Evolutionary conservation across 2,888 invertebrate genomes (phyloP).

Genomic region (Conchocele bisecta): DNA sequence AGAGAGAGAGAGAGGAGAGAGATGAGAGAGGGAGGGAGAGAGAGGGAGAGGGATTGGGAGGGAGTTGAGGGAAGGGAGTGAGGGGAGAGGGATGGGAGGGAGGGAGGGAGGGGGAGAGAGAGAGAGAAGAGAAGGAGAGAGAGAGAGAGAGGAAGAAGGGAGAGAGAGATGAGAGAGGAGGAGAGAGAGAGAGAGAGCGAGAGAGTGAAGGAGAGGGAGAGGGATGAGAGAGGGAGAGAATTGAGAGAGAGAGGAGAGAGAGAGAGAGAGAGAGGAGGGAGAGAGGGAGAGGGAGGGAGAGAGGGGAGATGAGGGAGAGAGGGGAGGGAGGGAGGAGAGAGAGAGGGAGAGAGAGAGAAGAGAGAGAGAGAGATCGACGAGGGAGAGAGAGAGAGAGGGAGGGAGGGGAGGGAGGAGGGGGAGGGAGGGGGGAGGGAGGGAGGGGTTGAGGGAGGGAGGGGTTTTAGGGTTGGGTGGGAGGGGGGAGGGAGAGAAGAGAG

Average conservation of each 20-base stretch:
- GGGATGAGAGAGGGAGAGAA: not conserved
- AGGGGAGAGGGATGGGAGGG: not conserved
- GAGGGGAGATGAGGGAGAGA: not conserved
- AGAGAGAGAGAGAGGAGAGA: conserved; percentile 9
- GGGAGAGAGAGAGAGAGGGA: conserved; percentile 19
- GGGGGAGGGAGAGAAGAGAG: not conserved
- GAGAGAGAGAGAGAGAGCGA: not conserved
- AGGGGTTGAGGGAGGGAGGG: not conserved
- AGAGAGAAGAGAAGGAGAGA: not conserved
- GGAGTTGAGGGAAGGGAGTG: not conserved
- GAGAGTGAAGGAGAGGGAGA: not conserved
- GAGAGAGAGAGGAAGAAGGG: not conserved
- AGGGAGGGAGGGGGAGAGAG: not conserved
- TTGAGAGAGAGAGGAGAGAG: too few species aligned
- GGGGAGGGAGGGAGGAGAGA: conserved; percentile 4
- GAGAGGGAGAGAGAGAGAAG: not conserved
- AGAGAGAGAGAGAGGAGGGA: not conserved
- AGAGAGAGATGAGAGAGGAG: not conserved
- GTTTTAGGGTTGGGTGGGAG: not conserved
- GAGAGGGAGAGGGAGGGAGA: conserved; percentile 6
- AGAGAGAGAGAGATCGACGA: not conserved
- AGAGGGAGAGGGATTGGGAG: conserved; percentile 7
- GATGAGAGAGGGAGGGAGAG: conserved; percentile 21
- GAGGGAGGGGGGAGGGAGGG: not conserved
- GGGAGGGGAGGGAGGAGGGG: conserved; percentile 2